These are phyloP conservation scores for Chymomyza amoena DNA, from an alignment of 2,888 invertebrate species.

Conservation along the genomic window DNA sequence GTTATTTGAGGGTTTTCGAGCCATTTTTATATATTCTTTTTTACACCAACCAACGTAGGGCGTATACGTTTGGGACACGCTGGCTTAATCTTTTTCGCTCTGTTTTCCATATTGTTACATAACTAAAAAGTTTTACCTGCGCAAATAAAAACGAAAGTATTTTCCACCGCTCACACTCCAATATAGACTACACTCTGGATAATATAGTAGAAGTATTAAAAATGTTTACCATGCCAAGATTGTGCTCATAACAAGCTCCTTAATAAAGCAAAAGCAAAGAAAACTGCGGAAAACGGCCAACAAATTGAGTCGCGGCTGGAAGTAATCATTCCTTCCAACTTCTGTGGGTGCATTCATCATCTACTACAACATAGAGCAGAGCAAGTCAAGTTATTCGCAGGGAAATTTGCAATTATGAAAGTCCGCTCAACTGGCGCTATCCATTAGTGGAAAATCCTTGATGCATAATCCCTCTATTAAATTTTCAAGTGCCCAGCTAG, in stretches of 20 bases:
- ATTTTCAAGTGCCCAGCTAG: not conserved
- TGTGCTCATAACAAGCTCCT: conserved; percentile 39
- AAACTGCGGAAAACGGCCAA: not conserved
- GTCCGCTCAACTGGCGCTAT: conserved; percentile 1
- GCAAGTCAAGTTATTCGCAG: not conserved
- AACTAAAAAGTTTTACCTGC: conserved; percentile 27
- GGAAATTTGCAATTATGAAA: not conserved
- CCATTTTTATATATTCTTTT: too few species aligned
- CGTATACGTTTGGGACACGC: too few species aligned
- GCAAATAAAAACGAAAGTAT: conserved; percentile 6
- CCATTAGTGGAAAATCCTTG: not conserved
- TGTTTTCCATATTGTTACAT: conserved; percentile 14
- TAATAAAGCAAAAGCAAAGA: not conserved
- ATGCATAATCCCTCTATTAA: conserved; percentile 7
- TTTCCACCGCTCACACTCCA: not conserved
- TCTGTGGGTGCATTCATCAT: not conserved
- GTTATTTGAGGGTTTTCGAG: too few species aligned
- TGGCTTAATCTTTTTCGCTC: conserved; percentile 2
- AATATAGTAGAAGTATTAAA: conserved; percentile 9
- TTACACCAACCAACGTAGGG: too few species aligned
- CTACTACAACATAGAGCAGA: conserved; percentile 15
- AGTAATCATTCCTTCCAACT: conserved; percentile 10
- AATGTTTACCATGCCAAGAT: conserved; percentile 29
- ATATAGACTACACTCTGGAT: not conserved
- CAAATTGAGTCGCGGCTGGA: not conserved